These are phyloP conservation scores for Anableps anableps DNA, from an alignment of 2,797 vertebrate genomes.

Conservation along the genomic window DNA sequence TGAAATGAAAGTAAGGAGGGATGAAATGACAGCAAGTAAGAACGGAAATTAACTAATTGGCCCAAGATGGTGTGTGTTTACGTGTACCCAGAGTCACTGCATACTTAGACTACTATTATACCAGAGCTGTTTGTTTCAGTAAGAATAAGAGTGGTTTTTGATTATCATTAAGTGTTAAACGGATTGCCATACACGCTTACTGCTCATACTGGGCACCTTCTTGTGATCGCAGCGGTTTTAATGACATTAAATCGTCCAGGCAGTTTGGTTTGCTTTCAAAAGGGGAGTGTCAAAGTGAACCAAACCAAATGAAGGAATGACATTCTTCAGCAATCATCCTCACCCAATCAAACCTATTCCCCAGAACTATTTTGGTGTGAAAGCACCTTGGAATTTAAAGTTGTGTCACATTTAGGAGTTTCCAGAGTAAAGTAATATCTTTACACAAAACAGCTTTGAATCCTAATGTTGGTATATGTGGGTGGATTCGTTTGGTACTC, in stretches of 20 bases:
- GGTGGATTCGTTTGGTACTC: not conserved
- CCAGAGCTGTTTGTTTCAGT: not conserved
- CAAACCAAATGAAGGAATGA: not conserved
- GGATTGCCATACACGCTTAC: not conserved
- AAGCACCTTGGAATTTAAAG: not conserved
- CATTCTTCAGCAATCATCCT: not conserved
- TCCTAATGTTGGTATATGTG: not conserved
- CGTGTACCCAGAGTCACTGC: constrained; percentile 18
- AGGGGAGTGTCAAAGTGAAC: not conserved
- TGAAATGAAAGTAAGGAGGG: not conserved
- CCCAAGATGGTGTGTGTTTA: not conserved
- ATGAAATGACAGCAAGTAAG: not conserved
- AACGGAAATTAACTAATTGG: too few species aligned
- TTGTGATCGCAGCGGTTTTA: not conserved
- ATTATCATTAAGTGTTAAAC: not conserved
- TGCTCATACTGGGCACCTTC: not conserved
- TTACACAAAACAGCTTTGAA: constrained; percentile 5
- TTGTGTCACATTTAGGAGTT: constrained; percentile 32
- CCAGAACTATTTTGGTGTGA: not conserved
- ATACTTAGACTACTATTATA: constrained; percentile 14
- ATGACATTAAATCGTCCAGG: not conserved
- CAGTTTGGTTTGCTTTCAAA: not conserved
- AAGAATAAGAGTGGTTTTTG: not conserved
- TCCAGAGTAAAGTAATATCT: not conserved
- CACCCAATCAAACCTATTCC: not conserved